Base-by-base conservation (phyloP, 2,888 invertebrate species). In the Drosophila merina region DNA sequence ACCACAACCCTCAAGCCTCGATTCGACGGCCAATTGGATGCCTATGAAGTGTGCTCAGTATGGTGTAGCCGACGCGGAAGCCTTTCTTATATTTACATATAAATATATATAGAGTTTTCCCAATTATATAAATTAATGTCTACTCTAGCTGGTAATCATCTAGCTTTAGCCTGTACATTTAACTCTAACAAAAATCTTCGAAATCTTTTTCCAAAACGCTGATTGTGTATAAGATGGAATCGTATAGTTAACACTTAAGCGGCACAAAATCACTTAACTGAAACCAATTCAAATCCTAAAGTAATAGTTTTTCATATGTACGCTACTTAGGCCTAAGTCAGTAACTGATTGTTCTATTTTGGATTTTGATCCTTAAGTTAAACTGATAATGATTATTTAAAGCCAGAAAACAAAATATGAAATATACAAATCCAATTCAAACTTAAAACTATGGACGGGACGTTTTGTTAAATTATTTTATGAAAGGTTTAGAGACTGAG, bases 231-330 rank as follows among this genome's bases (percentile, higher is more conserved):
- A 56, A 62, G 55, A 74, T 58, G 74, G 55, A 80, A 86, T 68
- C 69, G 64, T 55, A 87, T 67, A 86, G 88, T 86, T 88, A 85
- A 85, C 88, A 88, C 58, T 66, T 88, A 86, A 79, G 89, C 87
- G 87, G 87, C 87, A 88, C 88, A 86, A 88, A 67, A 76, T 88
- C 78, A 87, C 87, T 87, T 88, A 87, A 85, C 47, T 64, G 44
- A 72, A 71, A 71, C 42, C 36, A 70, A 45, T 71, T 59, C 33
- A 81, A 75, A 75, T 44, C 52, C 14, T 50, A 54, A 12, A 9
- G 12, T 57, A 63, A 58, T 45, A 28, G 49, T 71, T 47, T 69
- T 71, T 66, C 71, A 77, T 74, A 72, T 63, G 60, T 64, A 57
- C 57, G 57, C 31, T 66, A 55, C 59, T 49, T 68, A 77, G 54